Evolutionary conservation across 1,140 invertebrate species (phyloP), one percentile per base, ranked within the genome.

Genomic region (Drosophila malerkotliana): DNA sequence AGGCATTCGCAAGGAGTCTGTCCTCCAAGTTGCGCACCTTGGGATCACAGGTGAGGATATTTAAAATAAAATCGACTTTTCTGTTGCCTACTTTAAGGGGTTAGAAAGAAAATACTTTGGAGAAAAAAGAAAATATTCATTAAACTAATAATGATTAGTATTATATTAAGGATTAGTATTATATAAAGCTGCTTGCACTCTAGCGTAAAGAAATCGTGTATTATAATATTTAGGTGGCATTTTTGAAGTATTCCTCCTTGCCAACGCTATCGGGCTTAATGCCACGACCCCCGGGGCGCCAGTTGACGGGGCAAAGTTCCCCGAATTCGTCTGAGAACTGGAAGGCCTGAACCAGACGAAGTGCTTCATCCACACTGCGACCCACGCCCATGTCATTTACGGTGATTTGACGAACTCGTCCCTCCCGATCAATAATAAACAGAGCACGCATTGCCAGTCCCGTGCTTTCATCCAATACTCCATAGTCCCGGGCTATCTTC

Each of bases 351-450:
- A 99, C 97, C 21, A 99, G 93, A 62, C 98, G 94, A 18, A 99
- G 92, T 2, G 97, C 97, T 93, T 99, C 98, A 88, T 99, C 98
- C 0, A 99, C 97, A 18, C 94, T 95, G 45, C 99, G 94, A 71
- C 98, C 99, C 39, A 99, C 98, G 0, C 98, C 98, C 67, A 99
- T 93, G 92, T 99, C 99, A 92, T 99, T 99, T 76, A 99, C 94
- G 21, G 98, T 99, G 60, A 99, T 96, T 93, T 99, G 99, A 3
- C 99, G 94, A 4, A 99, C 93, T 76, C 95, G 96, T 83, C 97
- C 97, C 77, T 97, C 96, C 32, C 94, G 95, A 92, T 99, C 99
- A 91, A 99, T 99, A 91, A 99, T 98, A 91, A 99, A 99, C 1
- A 99, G 93, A 2, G 98, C 99, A 73, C 99, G 95, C 94, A 98